Base-by-base conservation (phyloP, 2,797 vertebrate species). In the Poliocrania exsul region DNA sequence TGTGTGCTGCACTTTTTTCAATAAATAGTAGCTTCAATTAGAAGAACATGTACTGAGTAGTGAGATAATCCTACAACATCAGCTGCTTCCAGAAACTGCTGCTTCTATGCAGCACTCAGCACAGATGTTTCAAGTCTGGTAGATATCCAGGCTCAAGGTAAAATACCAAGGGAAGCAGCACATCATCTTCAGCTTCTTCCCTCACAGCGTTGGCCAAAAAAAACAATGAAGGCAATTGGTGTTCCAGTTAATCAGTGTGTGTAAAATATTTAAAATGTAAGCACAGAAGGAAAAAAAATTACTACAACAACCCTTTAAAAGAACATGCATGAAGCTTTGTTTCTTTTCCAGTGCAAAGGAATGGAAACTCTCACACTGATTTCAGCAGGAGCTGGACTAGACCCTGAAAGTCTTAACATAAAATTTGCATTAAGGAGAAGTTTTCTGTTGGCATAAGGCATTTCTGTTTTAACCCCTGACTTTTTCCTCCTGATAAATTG, bases 271-370 rank as follows among this genome's bases (percentile, higher is more conserved):
- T 26, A 79, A 66, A 23, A 53, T 44, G 14, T 57, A 73, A 83
- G 47, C 51, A 77, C 11, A 65, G 35, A 69, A 61, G 2, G 35
- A 35, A 53, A 65, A 42, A 15, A 47, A 19, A 21, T 3, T 0
- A 49, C 40, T 23, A 42, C 47, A 75, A 61, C 16, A 61, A 42
- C n/a, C 33, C 75, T 84, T 79, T 62, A 53, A 79, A 94, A 66
- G 47, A 86, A 50, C 6, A 73, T n/a, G 42, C 37, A 79, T 42
- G n/a, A 57, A 69, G 35, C 25, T 77, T 57, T 73, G 21, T 24
- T 86, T 87, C 75, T 95, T 85, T 95, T 75, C 54, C 73, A 73
- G 25, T 19, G 20, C 49, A 80, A 70, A 88, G 69, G 44, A 85
- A 89, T 72, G 54, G 72, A 87, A 93, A 92, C 13, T 31, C 25